phyloP scores from a whole-genome alignment of 1,140 invertebrate species.

The Drosophila sucinea region DNA sequence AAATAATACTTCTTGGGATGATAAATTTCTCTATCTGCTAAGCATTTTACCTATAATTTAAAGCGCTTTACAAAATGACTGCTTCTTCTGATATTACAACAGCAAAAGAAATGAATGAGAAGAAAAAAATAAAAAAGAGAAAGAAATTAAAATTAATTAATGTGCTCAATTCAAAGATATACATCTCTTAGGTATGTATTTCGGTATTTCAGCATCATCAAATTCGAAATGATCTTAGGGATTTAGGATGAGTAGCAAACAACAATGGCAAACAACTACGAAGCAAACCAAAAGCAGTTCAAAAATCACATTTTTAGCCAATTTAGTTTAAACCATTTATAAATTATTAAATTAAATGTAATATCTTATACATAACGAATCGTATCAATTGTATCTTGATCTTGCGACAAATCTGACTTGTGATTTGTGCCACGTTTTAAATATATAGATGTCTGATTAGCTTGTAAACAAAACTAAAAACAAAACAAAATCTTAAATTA shows the following conservation, averaged over 20 bases:
- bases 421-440: constrained; percentile 81
- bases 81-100: constrained; percentile 58
- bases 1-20: constrained; percentile 29
- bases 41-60: constrained; percentile 62
- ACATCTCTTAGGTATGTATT: constrained; percentile 21
- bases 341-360: constrained; percentile 60
- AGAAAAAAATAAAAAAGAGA: not conserved
- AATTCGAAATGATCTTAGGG: constrained; percentile 53
- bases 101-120: constrained; percentile 23
- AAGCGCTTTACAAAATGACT: constrained; percentile 69
- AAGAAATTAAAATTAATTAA: constrained; percentile 44
- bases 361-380: constrained; percentile 70
- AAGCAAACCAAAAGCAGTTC: constrained; percentile 80
- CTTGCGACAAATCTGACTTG: constrained; percentile 78
- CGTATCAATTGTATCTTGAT: constrained; percentile 80
- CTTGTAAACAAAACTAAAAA: constrained; percentile 59
- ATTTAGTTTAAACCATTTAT: constrained; percentile 79
- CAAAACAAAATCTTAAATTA: constrained; percentile 58
- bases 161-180: constrained; percentile 60
- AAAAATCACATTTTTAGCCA: constrained; percentile 79
- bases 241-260: constrained; percentile 38
- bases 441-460: constrained; percentile 79
- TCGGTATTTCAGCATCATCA: constrained; percentile 45
- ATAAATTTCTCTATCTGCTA: constrained; percentile 53
- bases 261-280: constrained; percentile 63